A percentile compares a stretch with the other conserved stretches of the same genome.
Conservation (phyloP, 2,888 invertebrate species). For the Latrodectus hesperus region DNA sequence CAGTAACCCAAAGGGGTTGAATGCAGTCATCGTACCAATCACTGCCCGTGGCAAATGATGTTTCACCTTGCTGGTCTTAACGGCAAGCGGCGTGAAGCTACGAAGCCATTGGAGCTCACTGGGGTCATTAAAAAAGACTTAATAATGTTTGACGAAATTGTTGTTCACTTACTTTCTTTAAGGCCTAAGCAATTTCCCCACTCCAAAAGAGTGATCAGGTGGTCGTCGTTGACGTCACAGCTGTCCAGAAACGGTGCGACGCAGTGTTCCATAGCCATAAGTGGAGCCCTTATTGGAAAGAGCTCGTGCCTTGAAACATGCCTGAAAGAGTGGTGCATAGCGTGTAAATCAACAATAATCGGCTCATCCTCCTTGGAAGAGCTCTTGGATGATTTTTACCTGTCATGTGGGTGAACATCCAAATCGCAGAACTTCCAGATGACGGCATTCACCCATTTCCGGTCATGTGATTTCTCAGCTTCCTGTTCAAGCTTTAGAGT, state of each 20-base stretch:
- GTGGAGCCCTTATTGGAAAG: conserved; percentile 94
- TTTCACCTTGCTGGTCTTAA: too few species aligned
- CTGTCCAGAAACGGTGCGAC: conserved; percentile 95
- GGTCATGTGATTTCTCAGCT: conserved; percentile 84
- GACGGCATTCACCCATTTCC: conserved; percentile 83
- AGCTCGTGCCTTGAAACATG: conserved; percentile 93
- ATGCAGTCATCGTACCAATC: too few species aligned
- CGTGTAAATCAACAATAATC: background rate
- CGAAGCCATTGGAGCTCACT: too few species aligned
- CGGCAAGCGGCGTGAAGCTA: too few species aligned
- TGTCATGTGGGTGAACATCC: conserved; percentile 92
- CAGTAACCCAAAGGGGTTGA: too few species aligned
- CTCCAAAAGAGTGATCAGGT: conserved; percentile 91
- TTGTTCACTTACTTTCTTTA: conserved; percentile 79
- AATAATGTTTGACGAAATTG: too few species aligned
- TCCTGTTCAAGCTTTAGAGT: conserved; percentile 84
- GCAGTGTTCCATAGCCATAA: conserved; percentile 97
- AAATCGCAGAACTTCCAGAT: conserved; percentile 98
- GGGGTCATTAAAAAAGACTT: too few species aligned
- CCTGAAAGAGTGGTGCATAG: conserved; percentile 74
- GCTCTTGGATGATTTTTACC: conserved; percentile 76
- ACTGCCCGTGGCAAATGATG: too few species aligned
- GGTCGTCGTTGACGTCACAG: conserved; percentile 92
- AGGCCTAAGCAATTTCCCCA: conserved; percentile 88
- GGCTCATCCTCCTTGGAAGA: too few species aligned